Conservation (phyloP, 37 sponge, comb jelly and placozoan species). For the Theonella swinhoei region DNA sequence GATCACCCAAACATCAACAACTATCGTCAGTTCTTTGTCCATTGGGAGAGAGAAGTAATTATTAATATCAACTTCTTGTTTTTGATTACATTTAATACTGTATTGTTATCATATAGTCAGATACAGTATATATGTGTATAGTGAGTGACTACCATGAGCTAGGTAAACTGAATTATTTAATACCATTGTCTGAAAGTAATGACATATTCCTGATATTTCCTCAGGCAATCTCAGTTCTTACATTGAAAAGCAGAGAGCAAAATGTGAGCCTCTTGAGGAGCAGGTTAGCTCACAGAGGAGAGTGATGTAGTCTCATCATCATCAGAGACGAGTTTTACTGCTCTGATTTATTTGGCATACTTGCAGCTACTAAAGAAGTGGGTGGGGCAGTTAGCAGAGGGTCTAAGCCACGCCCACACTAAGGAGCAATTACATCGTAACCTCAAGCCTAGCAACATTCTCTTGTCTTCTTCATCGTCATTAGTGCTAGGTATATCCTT, state of each 20-base stretch:
- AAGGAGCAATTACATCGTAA: constrained; percentile 24
- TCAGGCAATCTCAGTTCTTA: neutral
- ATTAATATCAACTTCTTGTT: neutral
- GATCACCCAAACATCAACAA: constrained; percentile 9
- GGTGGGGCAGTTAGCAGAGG: constrained; percentile 89
- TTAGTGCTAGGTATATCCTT: neutral
- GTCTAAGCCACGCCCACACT: constrained; percentile 71
- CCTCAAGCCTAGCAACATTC: constrained; percentile 87
- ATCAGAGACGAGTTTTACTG: neutral
- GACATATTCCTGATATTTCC: no score
- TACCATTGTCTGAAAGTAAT: neutral
- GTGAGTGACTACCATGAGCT: constrained; percentile 87
- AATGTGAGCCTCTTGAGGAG: constrained; percentile 42
- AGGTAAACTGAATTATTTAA: constrained; percentile 9
- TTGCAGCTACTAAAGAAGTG: constrained; percentile 78
- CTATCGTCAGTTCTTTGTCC: constrained; percentile 79
- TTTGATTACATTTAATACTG: no score
- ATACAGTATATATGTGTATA: constrained; percentile 81
- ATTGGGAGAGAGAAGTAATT: constrained; percentile 78
- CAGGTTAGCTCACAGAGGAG: constrained; percentile 10
- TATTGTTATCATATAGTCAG: no score
- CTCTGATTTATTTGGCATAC: neutral
- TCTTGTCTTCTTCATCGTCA: constrained; percentile 31
- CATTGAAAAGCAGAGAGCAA: constrained; percentile 20
- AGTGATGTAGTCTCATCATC: no score